These are phyloP conservation scores for Peromyscus aztecus DNA, from an alignment of 2,797 vertebrate genomes.

Conservation along the genomic window DNA sequence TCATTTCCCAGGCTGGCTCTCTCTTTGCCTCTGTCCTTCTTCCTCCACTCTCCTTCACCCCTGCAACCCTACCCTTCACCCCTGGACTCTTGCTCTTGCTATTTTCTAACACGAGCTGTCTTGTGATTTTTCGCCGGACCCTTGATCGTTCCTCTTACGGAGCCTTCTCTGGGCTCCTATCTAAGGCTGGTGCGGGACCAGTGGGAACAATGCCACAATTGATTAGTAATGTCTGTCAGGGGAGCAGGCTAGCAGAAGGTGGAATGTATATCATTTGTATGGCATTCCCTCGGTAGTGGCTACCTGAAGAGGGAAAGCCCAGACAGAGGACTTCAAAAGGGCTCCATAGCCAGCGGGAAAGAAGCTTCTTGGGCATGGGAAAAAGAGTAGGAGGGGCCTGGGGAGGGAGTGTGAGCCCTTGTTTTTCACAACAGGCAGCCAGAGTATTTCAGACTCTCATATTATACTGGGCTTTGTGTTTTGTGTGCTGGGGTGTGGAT, in stretches of 20 bases:
- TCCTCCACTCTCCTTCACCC: too few relatives aligned
- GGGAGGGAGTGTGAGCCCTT: neutral
- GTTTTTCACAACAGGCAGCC: neutral
- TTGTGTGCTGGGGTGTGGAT: conserved; percentile 27
- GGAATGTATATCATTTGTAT: rapidly evolving
- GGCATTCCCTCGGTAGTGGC: neutral
- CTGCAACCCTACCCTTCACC: neutral
- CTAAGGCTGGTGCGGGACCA: neutral
- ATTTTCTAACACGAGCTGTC: neutral
- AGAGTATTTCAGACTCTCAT: neutral
- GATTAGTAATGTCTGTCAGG: conserved; percentile 25
- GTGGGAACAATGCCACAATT: neutral
- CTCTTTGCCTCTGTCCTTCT: neutral
- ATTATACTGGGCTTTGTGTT: neutral
- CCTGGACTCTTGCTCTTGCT: neutral
- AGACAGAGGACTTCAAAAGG: neutral
- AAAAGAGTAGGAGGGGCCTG: neutral
- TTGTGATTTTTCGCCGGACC: neutral
- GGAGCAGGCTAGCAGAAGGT: neutral
- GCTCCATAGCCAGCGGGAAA: neutral
- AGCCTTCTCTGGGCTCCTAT: neutral
- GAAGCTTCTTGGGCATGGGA: neutral
- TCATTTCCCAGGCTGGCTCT: neutral
- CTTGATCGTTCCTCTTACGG: neutral
- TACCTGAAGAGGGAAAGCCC: neutral